phyloP scores from a whole-genome alignment of 2,888 invertebrate genomes.

The Diaphora mendica region DNA sequence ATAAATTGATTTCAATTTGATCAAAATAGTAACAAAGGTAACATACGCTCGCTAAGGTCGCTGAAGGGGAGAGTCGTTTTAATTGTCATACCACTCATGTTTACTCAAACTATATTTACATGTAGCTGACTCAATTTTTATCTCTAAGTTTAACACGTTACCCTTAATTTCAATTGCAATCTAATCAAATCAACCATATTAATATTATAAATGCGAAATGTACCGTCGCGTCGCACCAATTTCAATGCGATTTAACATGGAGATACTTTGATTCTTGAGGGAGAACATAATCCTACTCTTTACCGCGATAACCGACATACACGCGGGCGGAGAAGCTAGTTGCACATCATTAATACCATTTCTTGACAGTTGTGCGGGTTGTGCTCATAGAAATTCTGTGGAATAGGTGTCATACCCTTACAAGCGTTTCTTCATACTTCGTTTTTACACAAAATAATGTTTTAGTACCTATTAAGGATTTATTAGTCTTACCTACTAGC shows the following conservation, averaged over 20 bases:
- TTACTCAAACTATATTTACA: not conserved
- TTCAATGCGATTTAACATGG: too few relatives aligned
- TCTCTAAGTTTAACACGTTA: not conserved
- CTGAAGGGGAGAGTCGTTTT: not conserved
- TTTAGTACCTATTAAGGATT: not conserved
- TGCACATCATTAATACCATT: too few relatives aligned
- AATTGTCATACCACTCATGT: constrained; percentile 1
- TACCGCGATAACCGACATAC: too few relatives aligned
- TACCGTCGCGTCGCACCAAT: too few relatives aligned
- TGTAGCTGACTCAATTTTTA: not conserved
- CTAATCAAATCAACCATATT: not conserved
- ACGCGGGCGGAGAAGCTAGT: too few relatives aligned
- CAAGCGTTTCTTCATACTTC: too few relatives aligned
- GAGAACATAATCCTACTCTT: too few relatives aligned
- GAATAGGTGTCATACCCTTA: too few relatives aligned
- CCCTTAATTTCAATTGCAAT: not conserved
- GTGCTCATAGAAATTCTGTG: too few relatives aligned
- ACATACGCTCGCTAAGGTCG: not conserved
- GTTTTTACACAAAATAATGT: not conserved
- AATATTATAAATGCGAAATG: too few relatives aligned
- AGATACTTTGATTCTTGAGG: too few relatives aligned
- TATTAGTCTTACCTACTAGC: not conserved
- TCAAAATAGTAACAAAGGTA: not conserved
- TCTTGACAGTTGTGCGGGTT: too few relatives aligned
- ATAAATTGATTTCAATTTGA: not conserved